Evolutionary conservation across 1,140 invertebrate genomes (phyloP).

Genomic region (Apis mellifera): DNA sequence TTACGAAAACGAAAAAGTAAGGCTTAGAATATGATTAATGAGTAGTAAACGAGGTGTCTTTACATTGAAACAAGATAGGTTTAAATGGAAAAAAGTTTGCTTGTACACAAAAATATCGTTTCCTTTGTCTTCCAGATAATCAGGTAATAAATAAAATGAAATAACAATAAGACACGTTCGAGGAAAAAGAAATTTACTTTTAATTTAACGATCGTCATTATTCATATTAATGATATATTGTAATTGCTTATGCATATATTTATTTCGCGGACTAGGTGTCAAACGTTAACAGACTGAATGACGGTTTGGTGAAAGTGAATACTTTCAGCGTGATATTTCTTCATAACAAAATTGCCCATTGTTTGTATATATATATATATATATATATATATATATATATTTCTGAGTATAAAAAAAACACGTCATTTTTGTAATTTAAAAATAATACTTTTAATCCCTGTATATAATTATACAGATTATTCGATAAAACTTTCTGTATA

Average conservation of each 20-base stretch:
- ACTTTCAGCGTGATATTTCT: constrained; percentile 40
- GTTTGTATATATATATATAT: not conserved
- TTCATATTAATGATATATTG: not conserved
- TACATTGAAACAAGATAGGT: too few species aligned
- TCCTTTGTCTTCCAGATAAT: not conserved
- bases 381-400: too few species aligned
- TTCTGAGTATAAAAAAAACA: constrained; percentile 2
- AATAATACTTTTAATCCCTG: not conserved
- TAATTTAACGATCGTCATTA: not conserved
- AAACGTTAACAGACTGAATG: not conserved
- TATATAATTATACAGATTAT: not conserved
- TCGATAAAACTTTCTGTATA: not conserved
- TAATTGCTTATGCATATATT: not conserved
- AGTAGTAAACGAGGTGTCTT: not conserved
- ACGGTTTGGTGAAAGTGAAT: constrained; percentile 54
- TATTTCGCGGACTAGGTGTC: not conserved
- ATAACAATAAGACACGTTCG: too few species aligned
- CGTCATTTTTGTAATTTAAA: not conserved
- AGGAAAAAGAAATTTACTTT: too few species aligned
- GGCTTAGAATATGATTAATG: not conserved
- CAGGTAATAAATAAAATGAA: not conserved
- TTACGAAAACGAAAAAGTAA: not conserved
- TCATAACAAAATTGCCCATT: constrained; percentile 14
- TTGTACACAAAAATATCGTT: constrained; percentile 3
- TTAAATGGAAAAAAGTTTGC: not conserved